phyloP scores from a whole-genome alignment of 2,888 invertebrate genomes.

The Microplitis deprimator region DNA sequence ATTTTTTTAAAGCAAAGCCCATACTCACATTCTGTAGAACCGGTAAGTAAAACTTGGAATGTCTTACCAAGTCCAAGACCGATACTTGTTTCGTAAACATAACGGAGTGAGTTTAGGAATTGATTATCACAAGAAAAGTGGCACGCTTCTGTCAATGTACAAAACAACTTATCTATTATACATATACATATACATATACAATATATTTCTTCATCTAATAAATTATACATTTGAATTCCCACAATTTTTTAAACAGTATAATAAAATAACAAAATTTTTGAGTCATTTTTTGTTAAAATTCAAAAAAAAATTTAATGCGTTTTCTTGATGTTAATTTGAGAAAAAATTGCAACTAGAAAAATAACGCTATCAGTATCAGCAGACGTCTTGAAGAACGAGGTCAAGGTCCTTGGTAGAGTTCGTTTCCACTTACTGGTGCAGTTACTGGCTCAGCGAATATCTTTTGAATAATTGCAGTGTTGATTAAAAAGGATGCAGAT shows the following conservation, averaged over 20 bases:
- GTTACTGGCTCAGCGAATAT: neutral
- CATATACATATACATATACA: neutral
- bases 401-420: constrained; percentile 29
- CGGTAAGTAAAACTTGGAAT: constrained; percentile 22
- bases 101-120: constrained; percentile 28
- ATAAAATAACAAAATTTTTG: too few species aligned
- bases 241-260: too few species aligned
- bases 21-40: constrained; percentile 20
- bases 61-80: constrained; percentile 15
- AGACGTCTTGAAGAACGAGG: constrained; percentile 28
- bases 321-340: too few species aligned
- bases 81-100: constrained; percentile 28
- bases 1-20: neutral
- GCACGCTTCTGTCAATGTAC: neutral
- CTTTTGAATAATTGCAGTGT: neutral
- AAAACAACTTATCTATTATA: neutral
- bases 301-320: neutral
- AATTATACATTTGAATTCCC: too few species aligned
- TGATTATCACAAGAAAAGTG: constrained; percentile 25
- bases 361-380: constrained; percentile 25
- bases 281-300: neutral
- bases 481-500: constrained; percentile 18
- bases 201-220: constrained; percentile 4
- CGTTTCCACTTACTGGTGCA: neutral
- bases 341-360: neutral